Evolutionary conservation across 2,113 vertebrate species (phyloP).

Genomic region (Tupaia tana): DNA sequence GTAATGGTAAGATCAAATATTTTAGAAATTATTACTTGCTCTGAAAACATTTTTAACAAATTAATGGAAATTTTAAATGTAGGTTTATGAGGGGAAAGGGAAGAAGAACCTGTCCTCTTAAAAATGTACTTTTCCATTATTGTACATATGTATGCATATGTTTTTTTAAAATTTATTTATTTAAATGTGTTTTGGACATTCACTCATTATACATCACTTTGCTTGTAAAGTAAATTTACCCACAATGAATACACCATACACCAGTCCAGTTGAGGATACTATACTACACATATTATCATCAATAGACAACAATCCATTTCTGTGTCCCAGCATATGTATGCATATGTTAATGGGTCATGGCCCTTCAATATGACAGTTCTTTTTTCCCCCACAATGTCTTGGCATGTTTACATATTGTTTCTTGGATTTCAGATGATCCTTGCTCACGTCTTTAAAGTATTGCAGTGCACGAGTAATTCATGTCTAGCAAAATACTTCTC

Average conservation of each 20-base stretch:
- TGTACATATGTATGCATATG: background rate
- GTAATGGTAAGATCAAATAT: background rate
- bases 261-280: no score
- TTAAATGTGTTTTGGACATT: no score
- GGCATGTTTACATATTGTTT: background rate
- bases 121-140: background rate
- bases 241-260: no score
- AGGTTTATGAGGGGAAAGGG: background rate
- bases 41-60: background rate
- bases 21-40: conserved; percentile 5
- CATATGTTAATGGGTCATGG: background rate
- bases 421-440: background rate
- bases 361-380: rapidly evolving
- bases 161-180: background rate
- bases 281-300: no score
- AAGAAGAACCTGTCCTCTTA: background rate
- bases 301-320: no score
- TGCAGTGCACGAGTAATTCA: background rate
- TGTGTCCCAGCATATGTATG: background rate
- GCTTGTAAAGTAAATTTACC: no score
- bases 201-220: no score
- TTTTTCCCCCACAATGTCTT: background rate
- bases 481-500: background rate
- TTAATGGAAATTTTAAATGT: background rate
- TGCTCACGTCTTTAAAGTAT: background rate